Conservation (phyloP, 2,888 invertebrate species). For the Tetragonula carbonaria region DNA sequence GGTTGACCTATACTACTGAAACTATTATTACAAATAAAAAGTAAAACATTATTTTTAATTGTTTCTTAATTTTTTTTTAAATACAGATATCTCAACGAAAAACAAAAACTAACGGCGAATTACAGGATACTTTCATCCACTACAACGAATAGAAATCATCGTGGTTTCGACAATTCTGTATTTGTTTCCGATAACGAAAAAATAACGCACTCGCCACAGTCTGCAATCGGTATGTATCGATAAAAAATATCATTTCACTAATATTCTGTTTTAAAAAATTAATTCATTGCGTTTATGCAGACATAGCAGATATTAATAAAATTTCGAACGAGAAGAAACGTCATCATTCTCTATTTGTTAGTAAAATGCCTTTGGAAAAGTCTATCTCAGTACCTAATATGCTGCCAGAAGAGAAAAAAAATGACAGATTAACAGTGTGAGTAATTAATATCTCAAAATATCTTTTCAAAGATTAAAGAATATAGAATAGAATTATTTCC, state of each 20-base stretch:
- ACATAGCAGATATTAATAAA: constrained; percentile 26
- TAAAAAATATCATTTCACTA: too few species aligned
- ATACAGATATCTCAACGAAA: constrained; percentile 41
- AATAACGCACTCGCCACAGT: constrained; percentile 65
- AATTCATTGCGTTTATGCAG: constrained; percentile 13
- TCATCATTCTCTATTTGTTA: constrained; percentile 85
- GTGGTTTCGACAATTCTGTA: constrained; percentile 76
- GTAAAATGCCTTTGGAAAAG: constrained; percentile 89
- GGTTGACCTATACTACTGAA: not conserved
- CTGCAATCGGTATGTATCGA: constrained; percentile 38
- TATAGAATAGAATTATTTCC: not conserved
- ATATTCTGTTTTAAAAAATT: not conserved
- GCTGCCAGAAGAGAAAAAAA: constrained; percentile 89
- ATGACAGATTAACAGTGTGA: constrained; percentile 89
- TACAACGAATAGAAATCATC: constrained; percentile 75
- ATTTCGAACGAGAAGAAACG: constrained; percentile 84
- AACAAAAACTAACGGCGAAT: constrained; percentile 54
- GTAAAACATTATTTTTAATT: not conserved
- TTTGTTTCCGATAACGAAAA: constrained; percentile 74
- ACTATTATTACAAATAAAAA: not conserved
- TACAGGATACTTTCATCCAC: constrained; percentile 58
- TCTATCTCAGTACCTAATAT: constrained; percentile 94
- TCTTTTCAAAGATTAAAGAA: not conserved
- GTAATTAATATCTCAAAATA: constrained; percentile 78
- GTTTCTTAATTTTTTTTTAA: not conserved